Conservation (phyloP, 1,140 invertebrate genomes). For the Drosophila rhopaloa region DNA sequence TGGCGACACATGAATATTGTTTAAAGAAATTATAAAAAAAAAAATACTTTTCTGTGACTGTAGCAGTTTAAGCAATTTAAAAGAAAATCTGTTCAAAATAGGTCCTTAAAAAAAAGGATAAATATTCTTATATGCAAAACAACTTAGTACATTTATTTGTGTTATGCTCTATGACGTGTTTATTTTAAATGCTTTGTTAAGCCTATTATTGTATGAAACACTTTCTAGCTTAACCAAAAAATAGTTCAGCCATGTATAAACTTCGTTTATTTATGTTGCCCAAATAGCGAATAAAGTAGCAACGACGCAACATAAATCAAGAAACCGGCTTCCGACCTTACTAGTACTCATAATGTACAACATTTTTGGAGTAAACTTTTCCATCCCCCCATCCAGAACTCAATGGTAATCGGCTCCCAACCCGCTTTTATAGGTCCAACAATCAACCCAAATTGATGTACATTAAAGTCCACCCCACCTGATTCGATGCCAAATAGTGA, state of each 20-base stretch:
- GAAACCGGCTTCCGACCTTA: not conserved
- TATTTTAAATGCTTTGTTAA: no score
- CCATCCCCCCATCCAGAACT: slow-evolving; percentile 3
- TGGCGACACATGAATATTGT: not conserved
- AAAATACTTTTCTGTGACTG: no score
- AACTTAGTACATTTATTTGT: no score
- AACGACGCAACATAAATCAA: not conserved
- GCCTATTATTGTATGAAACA: not conserved
- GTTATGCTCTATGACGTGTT: no score
- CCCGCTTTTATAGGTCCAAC: slow-evolving; percentile 13
- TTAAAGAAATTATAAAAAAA: not conserved
- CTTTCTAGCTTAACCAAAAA: not conserved
- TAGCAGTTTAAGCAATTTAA: no score
- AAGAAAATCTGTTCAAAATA: no score
- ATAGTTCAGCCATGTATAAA: no score
- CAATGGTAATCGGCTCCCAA: slow-evolving; percentile 4
- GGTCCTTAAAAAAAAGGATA: no score
- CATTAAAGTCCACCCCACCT: slow-evolving; percentile 27
- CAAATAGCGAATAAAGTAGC: not conserved
- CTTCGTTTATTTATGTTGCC: not conserved
- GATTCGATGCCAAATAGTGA: slow-evolving; percentile 9
- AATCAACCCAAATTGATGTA: slow-evolving; percentile 47
- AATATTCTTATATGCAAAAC: no score
- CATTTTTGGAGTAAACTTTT: slow-evolving; percentile 27
- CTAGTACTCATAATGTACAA: slow-evolving; percentile 6